Percentiles rank a stretch among this genome's conserved stretches.
Conservation (phyloP, 92 coral and sea anemone species). For the Heteractis magnifica region DNA sequence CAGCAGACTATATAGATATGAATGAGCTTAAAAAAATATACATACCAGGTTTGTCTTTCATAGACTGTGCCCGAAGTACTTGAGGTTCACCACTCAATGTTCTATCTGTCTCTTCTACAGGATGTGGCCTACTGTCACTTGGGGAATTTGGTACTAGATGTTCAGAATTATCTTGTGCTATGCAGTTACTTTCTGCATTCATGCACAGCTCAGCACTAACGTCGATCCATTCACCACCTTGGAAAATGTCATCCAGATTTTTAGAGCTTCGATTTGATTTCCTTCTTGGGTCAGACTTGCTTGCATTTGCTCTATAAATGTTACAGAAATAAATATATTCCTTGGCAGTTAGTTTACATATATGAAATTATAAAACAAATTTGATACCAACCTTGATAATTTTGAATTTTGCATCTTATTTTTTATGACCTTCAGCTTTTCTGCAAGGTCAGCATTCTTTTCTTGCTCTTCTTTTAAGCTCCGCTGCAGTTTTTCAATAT, state of each 20-base stretch:
- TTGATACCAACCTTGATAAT: slow-evolving; percentile 54
- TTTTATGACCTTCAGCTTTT: slow-evolving; percentile 60
- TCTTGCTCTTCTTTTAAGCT: slow-evolving; percentile 75
- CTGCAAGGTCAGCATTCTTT: slow-evolving; percentile 67
- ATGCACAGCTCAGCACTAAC: slow-evolving; percentile 17
- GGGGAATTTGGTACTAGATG: neutral
- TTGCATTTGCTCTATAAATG: slow-evolving; percentile 54
- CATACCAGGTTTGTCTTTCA: slow-evolving; percentile 4
- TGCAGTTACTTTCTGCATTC: neutral
- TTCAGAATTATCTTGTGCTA: neutral
- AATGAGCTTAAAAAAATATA: neutral
- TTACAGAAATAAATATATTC: neutral
- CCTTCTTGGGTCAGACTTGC: slow-evolving; percentile 54
- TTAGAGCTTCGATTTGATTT: slow-evolving; percentile 29
- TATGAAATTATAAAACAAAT: neutral
- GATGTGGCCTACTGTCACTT: slow-evolving; percentile 1
- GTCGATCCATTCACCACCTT: slow-evolving; percentile 74
- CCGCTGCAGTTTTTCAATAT: slow-evolving; percentile 60
- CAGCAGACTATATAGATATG: neutral
- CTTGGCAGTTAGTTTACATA: neutral
- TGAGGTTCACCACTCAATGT: neutral
- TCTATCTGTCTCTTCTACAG: neutral
- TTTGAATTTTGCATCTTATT: slow-evolving; percentile 61
- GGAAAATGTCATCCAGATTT: slow-evolving; percentile 12
- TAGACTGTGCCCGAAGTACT: neutral